Percentiles rank a stretch among this genome's conserved stretches.
Evolutionary conservation across 2,113 vertebrate species (phyloP).

Genomic region (cat (Felis catus)): F.catus_Fca126_mat1.0 CM031419.1:133791501-133792000

Average conservation of each 20-base stretch:
- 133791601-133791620: constrained; percentile 14
- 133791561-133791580: not conserved
- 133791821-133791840: too few species aligned
- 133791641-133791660: not conserved
- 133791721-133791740: not conserved
- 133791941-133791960: not conserved
- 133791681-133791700: not conserved
- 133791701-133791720: not conserved
- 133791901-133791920: not conserved
- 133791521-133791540: not conserved
- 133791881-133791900: not conserved
- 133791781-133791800: too few species aligned
- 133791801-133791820: too few species aligned
- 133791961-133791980: not conserved
- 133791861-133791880: not conserved
- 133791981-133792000: not conserved
- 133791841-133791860: not conserved
- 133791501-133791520: not conserved
- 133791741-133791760: too few species aligned
- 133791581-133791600: not conserved
- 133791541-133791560: not conserved
- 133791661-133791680: not conserved
- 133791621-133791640: not conserved
- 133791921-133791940: not conserved
- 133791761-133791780: too few species aligned